Base-by-base conservation (phyloP, 2,888 invertebrate species). In the Leptinotarsa haldemani region DNA sequence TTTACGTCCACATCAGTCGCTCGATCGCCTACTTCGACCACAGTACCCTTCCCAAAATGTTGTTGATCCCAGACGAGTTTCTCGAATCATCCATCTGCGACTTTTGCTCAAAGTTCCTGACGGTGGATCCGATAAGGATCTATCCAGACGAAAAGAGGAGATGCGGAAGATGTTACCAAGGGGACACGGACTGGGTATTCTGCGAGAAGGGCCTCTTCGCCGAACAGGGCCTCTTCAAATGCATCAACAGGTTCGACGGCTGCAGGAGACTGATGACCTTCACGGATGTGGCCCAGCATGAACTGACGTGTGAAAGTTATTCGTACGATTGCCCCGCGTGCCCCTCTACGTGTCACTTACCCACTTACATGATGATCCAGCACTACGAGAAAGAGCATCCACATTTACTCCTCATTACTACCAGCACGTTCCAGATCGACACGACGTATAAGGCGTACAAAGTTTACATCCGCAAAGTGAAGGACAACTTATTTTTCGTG, bases 131-230 rank as follows among this genome's bases (percentile, higher is more conserved):
- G 9, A 68, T 74, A 1, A 74, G 73, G 65, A 63, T 68, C 13
- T 77, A 75, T 64, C 64, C 71, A 25, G 73, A 65, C 50, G 50
- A 74, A n/a, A 64, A 69, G 25, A 71, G 65, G 16, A 75, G 75
- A 56, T 77, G 77, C 64, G 77, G 77, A 4, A 73, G 77, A 56
- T 77, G 77, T 63, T n/a, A 22, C 22, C 18, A 61, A 61, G 40
- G 40, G 12, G 71, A 73, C 1, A 58, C 64, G 9, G 74, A 71
- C 30, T 69, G 67, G 3, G 69, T 73, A 5, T 48, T 47, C 12
- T 77, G 72, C 40, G 16, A 68, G 13, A 72, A 74, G 47, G 65
- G 68, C 40, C 61, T 47, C 3, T 22, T 78, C n/a, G 72, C 75
- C 4, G 65, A 73, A 52, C 61, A 76, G 7, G 52, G 70, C 46